Conservation (phyloP, 2,113 vertebrate species). For the Ranitomeya imitator region DNA sequence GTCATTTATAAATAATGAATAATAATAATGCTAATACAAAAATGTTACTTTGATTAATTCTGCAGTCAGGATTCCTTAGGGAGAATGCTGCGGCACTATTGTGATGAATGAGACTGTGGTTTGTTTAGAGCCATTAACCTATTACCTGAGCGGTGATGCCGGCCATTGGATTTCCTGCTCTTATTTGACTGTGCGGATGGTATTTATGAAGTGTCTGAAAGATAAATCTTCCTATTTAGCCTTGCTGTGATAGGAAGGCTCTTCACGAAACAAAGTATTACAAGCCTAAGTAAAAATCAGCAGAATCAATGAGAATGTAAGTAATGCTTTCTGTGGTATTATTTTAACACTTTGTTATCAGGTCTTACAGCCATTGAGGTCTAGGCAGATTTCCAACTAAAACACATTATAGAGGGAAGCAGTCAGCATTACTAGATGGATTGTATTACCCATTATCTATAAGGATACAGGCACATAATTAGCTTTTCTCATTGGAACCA, state of each 20-base stretch:
- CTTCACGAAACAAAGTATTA: slow-evolving; percentile 15
- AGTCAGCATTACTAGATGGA: not conserved
- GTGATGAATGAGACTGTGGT: slow-evolving; percentile 39
- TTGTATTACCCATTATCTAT: not conserved
- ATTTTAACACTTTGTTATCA: slow-evolving; percentile 20
- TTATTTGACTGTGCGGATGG: slow-evolving; percentile 33
- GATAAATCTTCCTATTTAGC: slow-evolving; percentile 49
- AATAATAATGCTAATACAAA: slow-evolving; percentile 42
- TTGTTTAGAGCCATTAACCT: slow-evolving; percentile 50
- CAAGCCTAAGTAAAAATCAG: slow-evolving; percentile 27
- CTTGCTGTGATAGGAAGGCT: slow-evolving; percentile 37
- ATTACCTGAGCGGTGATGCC: slow-evolving; percentile 43
- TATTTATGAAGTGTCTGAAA: slow-evolving; percentile 54
- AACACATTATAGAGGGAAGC: not conserved
- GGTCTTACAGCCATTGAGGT: not conserved
- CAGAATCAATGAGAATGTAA: slow-evolving; percentile 35
- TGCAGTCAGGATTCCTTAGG: not conserved
- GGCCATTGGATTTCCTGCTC: slow-evolving; percentile 35
- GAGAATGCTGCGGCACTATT: not conserved
- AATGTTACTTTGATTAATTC: slow-evolving; percentile 50
- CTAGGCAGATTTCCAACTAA: not conserved
- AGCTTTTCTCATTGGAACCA: too few species aligned
- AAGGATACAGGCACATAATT: too few species aligned
- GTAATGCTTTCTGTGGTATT: slow-evolving; percentile 20
- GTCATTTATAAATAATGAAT: slow-evolving; percentile 33